A percentile compares a stretch with the other conserved stretches of the same genome.
phyloP scores from a whole-genome alignment of 2,888 invertebrate species.

The Odontocerum albicorne region DNA sequence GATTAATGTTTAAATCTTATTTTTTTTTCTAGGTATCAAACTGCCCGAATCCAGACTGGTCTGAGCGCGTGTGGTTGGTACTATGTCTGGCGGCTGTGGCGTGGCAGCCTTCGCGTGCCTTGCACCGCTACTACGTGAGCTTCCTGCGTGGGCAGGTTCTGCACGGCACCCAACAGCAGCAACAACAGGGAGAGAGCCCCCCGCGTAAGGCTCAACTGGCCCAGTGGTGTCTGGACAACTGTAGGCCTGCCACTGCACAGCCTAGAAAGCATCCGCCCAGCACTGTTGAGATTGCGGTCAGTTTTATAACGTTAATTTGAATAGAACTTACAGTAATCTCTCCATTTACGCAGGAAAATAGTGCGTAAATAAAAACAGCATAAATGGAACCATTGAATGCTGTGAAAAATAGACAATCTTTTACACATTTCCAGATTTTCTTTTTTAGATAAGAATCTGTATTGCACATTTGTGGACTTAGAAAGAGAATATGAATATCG shows the following conservation, averaged over 20 bases:
- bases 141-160: slow-evolving; percentile 47
- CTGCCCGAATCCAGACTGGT: slow-evolving; percentile 82
- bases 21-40: slow-evolving; percentile 64
- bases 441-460: too few relatives aligned
- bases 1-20: too few relatives aligned
- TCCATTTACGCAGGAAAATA: too few relatives aligned
- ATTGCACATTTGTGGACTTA: too few relatives aligned
- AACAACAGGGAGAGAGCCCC: slow-evolving; percentile 37
- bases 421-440: too few relatives aligned
- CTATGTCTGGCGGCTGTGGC: slow-evolving; percentile 89
- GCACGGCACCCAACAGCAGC: slow-evolving; percentile 43
- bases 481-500: too few relatives aligned
- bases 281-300: slow-evolving; percentile 88
- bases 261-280: slow-evolving; percentile 86
- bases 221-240: slow-evolving; percentile 92
- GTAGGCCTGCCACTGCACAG: slow-evolving; percentile 81
- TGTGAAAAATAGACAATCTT: too few relatives aligned
- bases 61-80: slow-evolving; percentile 85
- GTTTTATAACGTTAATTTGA: slow-evolving; percentile 39
- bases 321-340: too few relatives aligned
- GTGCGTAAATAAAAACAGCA: too few relatives aligned
- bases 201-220: slow-evolving; percentile 73
- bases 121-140: slow-evolving; percentile 74
- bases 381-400: too few relatives aligned
- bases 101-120: slow-evolving; percentile 84